phyloP scores from a whole-genome alignment of 2,797 vertebrate genomes.

The Siniperca undulata region DNA sequence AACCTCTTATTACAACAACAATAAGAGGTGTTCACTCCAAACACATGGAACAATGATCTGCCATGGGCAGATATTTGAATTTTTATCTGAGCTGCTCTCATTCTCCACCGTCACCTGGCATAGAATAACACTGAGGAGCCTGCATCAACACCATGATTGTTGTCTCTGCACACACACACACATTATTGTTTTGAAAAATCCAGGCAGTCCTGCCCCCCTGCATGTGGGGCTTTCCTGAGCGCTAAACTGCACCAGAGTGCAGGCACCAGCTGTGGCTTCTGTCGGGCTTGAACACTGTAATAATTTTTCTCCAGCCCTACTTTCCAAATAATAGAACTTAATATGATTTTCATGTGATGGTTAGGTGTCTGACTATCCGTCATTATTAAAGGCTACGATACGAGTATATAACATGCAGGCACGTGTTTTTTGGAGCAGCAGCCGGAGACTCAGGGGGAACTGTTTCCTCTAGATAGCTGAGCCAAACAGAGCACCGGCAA shows the following conservation, averaged over 20 bases:
- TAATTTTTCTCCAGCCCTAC: not conserved
- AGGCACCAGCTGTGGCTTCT: not conserved
- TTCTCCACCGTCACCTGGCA: constrained; percentile 9
- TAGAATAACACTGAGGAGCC: constrained; percentile 57
- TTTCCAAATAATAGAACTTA: not conserved
- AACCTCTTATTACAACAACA: constrained; percentile 26
- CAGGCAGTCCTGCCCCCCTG: not conserved
- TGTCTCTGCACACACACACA: not conserved
- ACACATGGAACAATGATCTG: constrained; percentile 35
- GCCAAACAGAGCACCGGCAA: not conserved
- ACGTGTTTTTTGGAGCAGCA: not conserved
- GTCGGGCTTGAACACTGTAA: not conserved
- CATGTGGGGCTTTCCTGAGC: not conserved
- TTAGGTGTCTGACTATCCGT: not conserved
- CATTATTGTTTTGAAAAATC: not conserved
- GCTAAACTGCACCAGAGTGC: not conserved
- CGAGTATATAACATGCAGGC: not conserved
- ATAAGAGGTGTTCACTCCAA: constrained; percentile 37
- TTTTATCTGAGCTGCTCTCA: constrained; percentile 25
- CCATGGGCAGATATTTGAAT: constrained; percentile 18
- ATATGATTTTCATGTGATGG: not conserved
- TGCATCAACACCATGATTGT: constrained; percentile 49
- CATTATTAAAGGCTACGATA: not conserved
- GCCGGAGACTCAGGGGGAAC: not conserved
- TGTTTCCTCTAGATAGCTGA: not conserved